Conservation (phyloP, 2,797 vertebrate species). For the Halcyon smyrnensis region DNA sequence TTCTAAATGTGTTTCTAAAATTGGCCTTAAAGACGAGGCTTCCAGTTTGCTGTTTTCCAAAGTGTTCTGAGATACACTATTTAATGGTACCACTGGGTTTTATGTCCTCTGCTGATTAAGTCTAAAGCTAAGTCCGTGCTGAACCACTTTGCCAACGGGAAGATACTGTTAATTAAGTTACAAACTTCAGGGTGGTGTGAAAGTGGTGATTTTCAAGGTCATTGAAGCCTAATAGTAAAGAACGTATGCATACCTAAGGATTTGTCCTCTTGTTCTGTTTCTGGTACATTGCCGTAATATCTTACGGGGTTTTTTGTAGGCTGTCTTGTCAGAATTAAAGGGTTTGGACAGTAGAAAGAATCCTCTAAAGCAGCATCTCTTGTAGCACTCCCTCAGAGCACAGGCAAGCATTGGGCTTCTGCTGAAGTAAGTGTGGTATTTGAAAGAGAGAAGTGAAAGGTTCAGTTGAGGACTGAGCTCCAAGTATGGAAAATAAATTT, state of each 20-base stretch:
- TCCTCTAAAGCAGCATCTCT: background rate
- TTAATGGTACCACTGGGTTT: background rate
- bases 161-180: background rate
- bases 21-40: background rate
- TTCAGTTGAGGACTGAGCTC: background rate
- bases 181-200: background rate
- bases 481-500: background rate
- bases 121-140: background rate
- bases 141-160: background rate
- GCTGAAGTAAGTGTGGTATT: background rate
- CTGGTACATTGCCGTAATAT: background rate
- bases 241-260: background rate
- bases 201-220: background rate
- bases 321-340: background rate
- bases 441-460: background rate
- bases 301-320: background rate
- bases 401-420: background rate
- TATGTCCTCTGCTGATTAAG: background rate
- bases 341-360: background rate
- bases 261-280: background rate
- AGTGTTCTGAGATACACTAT: background rate
- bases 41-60: constrained; percentile 4
- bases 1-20: background rate
- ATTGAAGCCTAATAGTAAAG: background rate
- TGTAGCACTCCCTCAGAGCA: background rate